These are phyloP conservation scores for Coracopsis vasa DNA, from an alignment of 2,113 vertebrate species.

Conservation along the genomic window DNA sequence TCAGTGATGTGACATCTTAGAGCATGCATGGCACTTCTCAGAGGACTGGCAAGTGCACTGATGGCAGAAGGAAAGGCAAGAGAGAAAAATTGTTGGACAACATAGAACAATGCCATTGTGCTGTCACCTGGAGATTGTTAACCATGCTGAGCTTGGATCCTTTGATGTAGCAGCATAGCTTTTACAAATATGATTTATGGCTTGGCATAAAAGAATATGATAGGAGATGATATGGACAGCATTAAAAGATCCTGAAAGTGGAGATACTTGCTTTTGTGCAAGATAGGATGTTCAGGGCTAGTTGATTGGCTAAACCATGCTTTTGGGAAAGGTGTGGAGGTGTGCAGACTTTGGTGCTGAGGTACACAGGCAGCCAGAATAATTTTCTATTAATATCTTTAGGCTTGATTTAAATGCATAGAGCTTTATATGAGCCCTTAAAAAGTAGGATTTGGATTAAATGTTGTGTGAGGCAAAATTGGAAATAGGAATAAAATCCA, in stretches of 20 bases:
- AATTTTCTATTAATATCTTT: not conserved
- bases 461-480: not conserved
- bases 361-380: not conserved
- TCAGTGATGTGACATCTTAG: not conserved
- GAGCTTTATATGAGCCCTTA: not conserved
- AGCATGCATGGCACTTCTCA: not conserved
- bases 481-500: not conserved
- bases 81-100: not conserved
- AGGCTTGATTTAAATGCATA: not conserved
- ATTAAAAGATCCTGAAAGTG: not conserved
- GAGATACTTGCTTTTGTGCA: not conserved
- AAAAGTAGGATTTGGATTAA: not conserved
- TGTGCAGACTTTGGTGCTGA: not conserved
- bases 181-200: not conserved
- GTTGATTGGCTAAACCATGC: not conserved
- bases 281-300: not conserved
- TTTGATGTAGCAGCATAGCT: not conserved
- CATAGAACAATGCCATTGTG: not conserved
- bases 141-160: not conserved
- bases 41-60: not conserved
- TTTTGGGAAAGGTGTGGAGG: not conserved
- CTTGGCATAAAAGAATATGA: not conserved
- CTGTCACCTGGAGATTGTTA: not conserved
- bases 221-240: rapidly evolving
- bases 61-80: not conserved